Conservation (phyloP, 2,113 vertebrate genomes). For the Cichladusa arquata region DNA sequence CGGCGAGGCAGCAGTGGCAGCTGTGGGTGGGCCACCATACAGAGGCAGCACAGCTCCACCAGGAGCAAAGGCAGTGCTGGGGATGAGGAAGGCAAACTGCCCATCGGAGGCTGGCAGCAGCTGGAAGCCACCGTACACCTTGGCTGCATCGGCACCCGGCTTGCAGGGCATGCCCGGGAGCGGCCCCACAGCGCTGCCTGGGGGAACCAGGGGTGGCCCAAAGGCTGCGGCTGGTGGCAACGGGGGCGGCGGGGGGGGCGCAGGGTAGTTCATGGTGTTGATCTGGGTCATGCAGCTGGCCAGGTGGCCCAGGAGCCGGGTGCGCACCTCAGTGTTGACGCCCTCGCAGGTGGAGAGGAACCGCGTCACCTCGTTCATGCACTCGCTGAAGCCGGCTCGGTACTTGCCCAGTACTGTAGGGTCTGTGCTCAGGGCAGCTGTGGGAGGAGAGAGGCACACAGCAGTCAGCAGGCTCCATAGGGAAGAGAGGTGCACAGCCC, state of each 20-base stretch:
- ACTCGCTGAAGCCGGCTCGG: conserved; percentile 96
- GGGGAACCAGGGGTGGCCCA: conserved; percentile 87
- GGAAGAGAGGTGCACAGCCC: neutral
- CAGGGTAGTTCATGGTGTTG: conserved; percentile 93
- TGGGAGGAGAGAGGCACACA: neutral
- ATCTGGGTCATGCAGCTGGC: conserved; percentile 99
- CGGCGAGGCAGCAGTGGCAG: conserved; percentile 54
- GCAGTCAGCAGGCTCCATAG: neutral
- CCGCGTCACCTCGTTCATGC: conserved; percentile 97
- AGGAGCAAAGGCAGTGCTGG: conserved; percentile 88
- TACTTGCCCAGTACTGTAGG: conserved; percentile 95
- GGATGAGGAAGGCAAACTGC: conserved; percentile 97
- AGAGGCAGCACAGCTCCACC: conserved; percentile 88
- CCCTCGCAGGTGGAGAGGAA: conserved; percentile 98
- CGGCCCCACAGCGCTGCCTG: conserved; percentile 77
- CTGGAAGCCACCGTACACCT: conserved; percentile 94
- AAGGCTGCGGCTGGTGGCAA: conserved; percentile 82
- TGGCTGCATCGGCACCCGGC: conserved; percentile 78
- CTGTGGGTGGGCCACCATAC: conserved; percentile 75
- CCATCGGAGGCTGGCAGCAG: conserved; percentile 95
- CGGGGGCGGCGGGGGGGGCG: conserved; percentile 84
- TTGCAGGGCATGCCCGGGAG: conserved; percentile 87
- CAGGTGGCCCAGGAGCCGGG: conserved; percentile 92
- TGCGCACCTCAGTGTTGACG: conserved; percentile 95
- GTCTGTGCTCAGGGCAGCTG: conserved; percentile 93